Evolutionary conservation across 2,797 vertebrate genomes (phyloP).

Genomic region (Lithobates sylvaticus): DNA sequence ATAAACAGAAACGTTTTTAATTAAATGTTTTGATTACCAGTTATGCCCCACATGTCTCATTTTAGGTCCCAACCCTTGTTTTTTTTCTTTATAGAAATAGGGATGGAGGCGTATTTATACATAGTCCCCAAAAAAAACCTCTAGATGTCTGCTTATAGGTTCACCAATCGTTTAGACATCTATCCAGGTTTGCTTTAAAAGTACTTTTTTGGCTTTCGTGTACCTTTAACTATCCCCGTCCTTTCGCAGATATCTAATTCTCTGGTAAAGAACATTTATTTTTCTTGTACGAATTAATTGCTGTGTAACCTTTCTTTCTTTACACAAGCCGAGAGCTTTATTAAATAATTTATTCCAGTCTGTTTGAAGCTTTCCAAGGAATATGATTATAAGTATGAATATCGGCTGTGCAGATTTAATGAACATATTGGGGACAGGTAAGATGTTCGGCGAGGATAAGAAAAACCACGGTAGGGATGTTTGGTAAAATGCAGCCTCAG

Average conservation of each 20-base stretch:
- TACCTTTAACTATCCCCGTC: background rate
- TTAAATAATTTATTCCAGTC: conserved; percentile 33
- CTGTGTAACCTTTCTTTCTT: conserved; percentile 1
- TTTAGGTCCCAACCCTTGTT: too few species aligned
- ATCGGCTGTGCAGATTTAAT: conserved; percentile 39
- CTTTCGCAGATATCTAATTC: background rate
- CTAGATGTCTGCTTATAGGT: background rate
- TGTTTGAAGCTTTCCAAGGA: background rate
- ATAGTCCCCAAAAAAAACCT: too few species aligned
- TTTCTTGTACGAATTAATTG: conserved; percentile 18
- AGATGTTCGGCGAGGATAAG: conserved; percentile 18
- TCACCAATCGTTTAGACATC: background rate
- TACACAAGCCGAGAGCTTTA: conserved; percentile 9
- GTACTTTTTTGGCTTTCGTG: background rate
- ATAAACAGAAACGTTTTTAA: too few species aligned
- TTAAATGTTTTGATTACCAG: too few species aligned
- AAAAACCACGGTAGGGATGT: conserved; percentile 33
- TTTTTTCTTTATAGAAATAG: too few species aligned
- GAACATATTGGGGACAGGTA: conserved; percentile 42
- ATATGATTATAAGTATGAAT: conserved; percentile 6
- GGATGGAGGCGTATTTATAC: too few species aligned
- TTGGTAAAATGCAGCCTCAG: conserved; percentile 29
- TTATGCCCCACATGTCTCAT: too few species aligned
- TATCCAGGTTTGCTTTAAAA: background rate
- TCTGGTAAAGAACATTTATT: background rate